These are phyloP conservation scores for Palaemon carinicauda DNA, from an alignment of 1,140 invertebrate species.

Conservation along the genomic window DNA sequence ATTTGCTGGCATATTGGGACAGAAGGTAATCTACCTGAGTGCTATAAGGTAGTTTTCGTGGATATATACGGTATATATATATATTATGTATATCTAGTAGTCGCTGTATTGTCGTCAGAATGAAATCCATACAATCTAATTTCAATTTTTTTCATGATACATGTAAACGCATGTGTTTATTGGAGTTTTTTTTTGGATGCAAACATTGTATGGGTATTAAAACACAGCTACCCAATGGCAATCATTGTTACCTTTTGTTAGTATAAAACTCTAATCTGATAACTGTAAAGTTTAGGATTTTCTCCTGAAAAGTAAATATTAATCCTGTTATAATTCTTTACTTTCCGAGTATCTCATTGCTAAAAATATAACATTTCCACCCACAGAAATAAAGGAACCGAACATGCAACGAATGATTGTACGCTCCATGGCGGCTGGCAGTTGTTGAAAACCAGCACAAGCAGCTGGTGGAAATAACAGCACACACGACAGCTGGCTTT, in stretches of 20 bases:
- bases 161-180: slow-evolving; percentile 46
- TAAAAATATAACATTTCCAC: slow-evolving; percentile 48
- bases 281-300: slow-evolving; percentile 44
- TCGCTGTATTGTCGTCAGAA: slow-evolving; percentile 6
- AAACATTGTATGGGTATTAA: slow-evolving; percentile 42
- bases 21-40: slow-evolving; percentile 28
- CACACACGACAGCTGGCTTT: background rate
- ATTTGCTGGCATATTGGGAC: slow-evolving; percentile 12
- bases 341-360: slow-evolving; percentile 32
- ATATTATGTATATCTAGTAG: background rate
- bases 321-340: slow-evolving; percentile 22
- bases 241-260: slow-evolving; percentile 40
- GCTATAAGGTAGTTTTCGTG: slow-evolving; percentile 4
- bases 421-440: background rate
- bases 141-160: slow-evolving; percentile 30
- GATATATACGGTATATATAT: background rate
- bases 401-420: slow-evolving; percentile 16
- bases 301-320: slow-evolving; percentile 25
- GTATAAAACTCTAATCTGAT: slow-evolving; percentile 52
- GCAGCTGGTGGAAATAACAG: background rate
- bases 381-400: slow-evolving; percentile 38
- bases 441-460: background rate
- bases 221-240: slow-evolving; percentile 44
- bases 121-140: slow-evolving; percentile 51
- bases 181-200: slow-evolving; percentile 30